Percentiles rank a stretch among this genome's conserved stretches.
phyloP scores from a whole-genome alignment of 2,797 vertebrate genomes.

The Gephyroberyx darwinii region DNA sequence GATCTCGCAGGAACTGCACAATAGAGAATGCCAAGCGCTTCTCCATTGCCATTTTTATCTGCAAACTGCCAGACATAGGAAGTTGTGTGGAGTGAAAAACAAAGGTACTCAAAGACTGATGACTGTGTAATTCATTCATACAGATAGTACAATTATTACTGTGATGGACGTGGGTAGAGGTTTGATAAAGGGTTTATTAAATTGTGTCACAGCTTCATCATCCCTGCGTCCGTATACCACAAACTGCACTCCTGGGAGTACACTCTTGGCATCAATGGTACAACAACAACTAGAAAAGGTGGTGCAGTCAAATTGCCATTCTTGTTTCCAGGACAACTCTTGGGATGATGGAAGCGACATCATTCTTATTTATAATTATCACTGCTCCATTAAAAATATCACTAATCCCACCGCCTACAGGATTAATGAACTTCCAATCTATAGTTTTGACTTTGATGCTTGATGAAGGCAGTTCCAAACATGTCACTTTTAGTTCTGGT shows the following conservation, averaged over 20 bases:
- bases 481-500: not conserved
- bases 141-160: not conserved
- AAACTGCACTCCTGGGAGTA: too few species aligned
- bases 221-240: not conserved
- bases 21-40: constrained; percentile 95
- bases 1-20: constrained; percentile 96
- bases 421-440: too few species aligned
- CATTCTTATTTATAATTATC: not conserved
- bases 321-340: constrained; percentile 46
- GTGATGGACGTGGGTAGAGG: too few species aligned
- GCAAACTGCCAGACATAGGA: constrained; percentile 46
- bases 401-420: too few species aligned
- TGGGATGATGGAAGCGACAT: constrained; percentile 7
- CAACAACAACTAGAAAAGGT: not conserved
- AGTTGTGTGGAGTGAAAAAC: constrained; percentile 20
- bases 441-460: not conserved
- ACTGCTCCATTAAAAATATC: not conserved
- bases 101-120: constrained; percentile 13
- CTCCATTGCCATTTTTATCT: constrained; percentile 90
- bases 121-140: constrained; percentile 7
- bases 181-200: not conserved
- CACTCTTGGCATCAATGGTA: not conserved
- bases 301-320: constrained; percentile 3
- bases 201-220: not conserved
- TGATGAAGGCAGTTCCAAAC: not conserved